Conservation (phyloP, 2,888 invertebrate genomes). For the Ditylenchus weischeri region DNA sequence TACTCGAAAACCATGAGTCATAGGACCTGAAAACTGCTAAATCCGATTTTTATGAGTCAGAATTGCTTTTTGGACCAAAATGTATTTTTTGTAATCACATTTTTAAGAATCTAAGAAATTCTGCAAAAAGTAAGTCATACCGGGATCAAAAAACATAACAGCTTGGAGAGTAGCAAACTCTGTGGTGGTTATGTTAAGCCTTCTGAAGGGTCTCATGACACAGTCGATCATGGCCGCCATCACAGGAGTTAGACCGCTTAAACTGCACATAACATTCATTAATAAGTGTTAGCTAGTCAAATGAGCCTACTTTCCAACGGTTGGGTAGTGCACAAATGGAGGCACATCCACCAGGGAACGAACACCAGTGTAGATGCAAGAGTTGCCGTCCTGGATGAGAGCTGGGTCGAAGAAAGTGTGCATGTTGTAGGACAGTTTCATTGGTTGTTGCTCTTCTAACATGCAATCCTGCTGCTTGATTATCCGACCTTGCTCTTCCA, state of each 20-base stretch:
- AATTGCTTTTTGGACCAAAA: too few species aligned
- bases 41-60: too few species aligned
- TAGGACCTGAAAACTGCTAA: too few species aligned
- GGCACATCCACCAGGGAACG: slow-evolving; percentile 41
- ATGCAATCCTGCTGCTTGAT: too few species aligned
- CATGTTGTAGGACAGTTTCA: slow-evolving; percentile 12
- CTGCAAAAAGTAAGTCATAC: slow-evolving; percentile 30
- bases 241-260: slow-evolving; percentile 53
- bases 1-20: too few species aligned
- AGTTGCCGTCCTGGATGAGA: slow-evolving; percentile 31
- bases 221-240: slow-evolving; percentile 57
- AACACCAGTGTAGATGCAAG: slow-evolving; percentile 39
- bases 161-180: slow-evolving; percentile 56
- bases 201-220: slow-evolving; percentile 56
- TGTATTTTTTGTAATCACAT: too few species aligned
- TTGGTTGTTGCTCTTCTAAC: too few species aligned
- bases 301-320: neutral
- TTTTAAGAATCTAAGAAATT: neutral
- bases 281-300: neutral
- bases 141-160: slow-evolving; percentile 58
- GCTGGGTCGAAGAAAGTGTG: slow-evolving; percentile 36
- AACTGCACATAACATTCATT: slow-evolving; percentile 20
- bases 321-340: slow-evolving; percentile 37
- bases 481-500: too few species aligned
- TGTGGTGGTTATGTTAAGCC: slow-evolving; percentile 54